Base-by-base conservation (phyloP, 2,113 vertebrate genomes). In the Notarius quadriscutis region DNA sequence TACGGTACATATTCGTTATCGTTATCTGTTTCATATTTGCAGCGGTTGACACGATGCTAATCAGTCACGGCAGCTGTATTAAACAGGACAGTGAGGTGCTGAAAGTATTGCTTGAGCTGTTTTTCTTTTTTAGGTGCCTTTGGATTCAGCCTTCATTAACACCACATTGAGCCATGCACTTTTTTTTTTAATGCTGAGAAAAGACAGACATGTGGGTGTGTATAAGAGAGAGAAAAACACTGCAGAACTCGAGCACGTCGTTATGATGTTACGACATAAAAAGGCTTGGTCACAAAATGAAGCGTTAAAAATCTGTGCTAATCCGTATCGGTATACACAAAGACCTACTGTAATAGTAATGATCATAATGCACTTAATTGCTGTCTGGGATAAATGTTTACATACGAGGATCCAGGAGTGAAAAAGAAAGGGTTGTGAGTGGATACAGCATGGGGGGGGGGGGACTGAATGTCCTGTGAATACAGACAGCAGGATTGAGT, bases 351-450 rank as follows among this genome's bases (percentile, higher is more conserved):
- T 60, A 77, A 55, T 62, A 77, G n/a, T 84, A 75, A 83, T 85
- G 22, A 81, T 86, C 92, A 90, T 93, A 94, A 94, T 92, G 93
- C 94, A 94, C 92, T 94, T 94, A 86, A 92, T 80, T 91, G 89
- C 89, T 65, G 87, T 89, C 86, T 87, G 91, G 92, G 87, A 92
- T 87, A 90, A 85, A 90, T 90, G 93, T 93, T 91, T 94, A 94
- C 92, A 93, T 89, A 75, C 27, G 69, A 18, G 75, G 92, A 94
- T 87, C 91, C 88, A 89, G 88, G 93, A 90, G 88, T 92, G 90
- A 63, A 89, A 88, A 85, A 88, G 90, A 91, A 92, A 75, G 83
- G 14, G 25, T 91, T 92, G 91, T 90, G 93, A 94, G 92, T 90
- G 91, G 91, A 90, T 91, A 93, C 90, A 72, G 87, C 67, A 91